Evolutionary conservation across 2,888 invertebrate species (phyloP), one percentile per base, ranked within the genome.

Genomic region (Mayetiola destructor): DNA sequence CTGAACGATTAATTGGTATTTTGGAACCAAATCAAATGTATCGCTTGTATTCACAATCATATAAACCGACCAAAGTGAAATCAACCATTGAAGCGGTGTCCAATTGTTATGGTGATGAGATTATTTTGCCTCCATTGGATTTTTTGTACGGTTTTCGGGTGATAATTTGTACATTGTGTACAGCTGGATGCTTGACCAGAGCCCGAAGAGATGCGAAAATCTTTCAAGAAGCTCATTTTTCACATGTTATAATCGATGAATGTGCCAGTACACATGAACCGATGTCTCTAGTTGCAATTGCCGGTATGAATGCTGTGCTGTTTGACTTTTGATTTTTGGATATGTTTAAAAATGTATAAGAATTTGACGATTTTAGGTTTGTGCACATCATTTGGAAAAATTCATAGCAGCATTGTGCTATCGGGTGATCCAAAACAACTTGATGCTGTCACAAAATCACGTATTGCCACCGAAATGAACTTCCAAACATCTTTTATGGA

Each of bases 341-440:
- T n/a, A n/a, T n/a, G n/a, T n/a, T n/a, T n/a, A n/a, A n/a, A n/a
- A n/a, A n/a, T n/a, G n/a, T n/a, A n/a, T n/a, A n/a, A n/a, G n/a
- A n/a, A n/a, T n/a, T n/a, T n/a, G n/a, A n/a, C n/a, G n/a, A n/a
- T n/a, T n/a, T n/a, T n/a, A 37, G 55, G 55, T 18, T 16, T 55
- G 21, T 55, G 55, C 21, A 35, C 30, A 14, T 9, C 14, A 36
- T 3, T 2, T 20, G 20, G 68, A 60, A 77, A 80, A 67, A 32
- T 55, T 5, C 4, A 18, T 4, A 20, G 35, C 20, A 35, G 32
- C 18, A 35, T 55, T 20, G 74, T 87, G 18, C 68, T 88, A 57
- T 80, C 84, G 8, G 88, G 88, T 3, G 87, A 88, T 72, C 85
- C 82, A 1, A 73, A 78, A 61, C 87, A 88, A 67, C 71, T 88